Base-by-base conservation (phyloP, 2,888 invertebrate genomes). In the Pinctada fucata region DNA sequence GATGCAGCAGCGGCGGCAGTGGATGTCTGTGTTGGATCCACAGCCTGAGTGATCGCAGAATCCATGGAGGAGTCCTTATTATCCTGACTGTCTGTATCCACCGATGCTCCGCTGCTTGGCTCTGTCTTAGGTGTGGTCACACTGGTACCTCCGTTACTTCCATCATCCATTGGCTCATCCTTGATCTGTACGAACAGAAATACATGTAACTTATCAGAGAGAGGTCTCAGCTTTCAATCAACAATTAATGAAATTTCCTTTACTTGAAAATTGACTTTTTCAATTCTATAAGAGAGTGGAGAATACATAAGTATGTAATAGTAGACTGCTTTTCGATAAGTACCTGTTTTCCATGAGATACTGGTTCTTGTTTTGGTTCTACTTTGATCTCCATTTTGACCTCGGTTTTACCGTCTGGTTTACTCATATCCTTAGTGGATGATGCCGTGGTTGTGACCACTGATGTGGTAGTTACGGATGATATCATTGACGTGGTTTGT, bases 391-490 rank as follows among this genome's bases (percentile, higher is more conserved):
- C 90, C 50, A 82, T 83, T 72, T 85, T 84, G 64, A 84, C 76
- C 64, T 87, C 88, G 6, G 82, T 80, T 81, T 90, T 89, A 63
- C 87, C 82, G 64, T 87, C 88, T 70, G 83, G 71, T 79, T 86
- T 87, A 13, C 58, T 13, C 31, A 86, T 82, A 68, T 86, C 86
- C 72, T 88, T 83, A 69, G 82, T 79, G 6, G 82, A 84, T 5
- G 87, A 83, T 65, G 84, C 77, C 31, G 91, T 91, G 86, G 84
- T 79, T 69, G 86, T 83, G 69, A 83, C 84, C 69, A 83, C 82
- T 8, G 85, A 82, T 3, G 83, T 79, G 48, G 84, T 80, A 45
- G 85, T 75, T 64, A 85, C 78, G 52, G 83, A 79, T 70, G 87
- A 80, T 70, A 82, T 79, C 67, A 81, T 67, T 47, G 82, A 76